Evolutionary conservation across 92 coral and sea anemone species (phyloP), one percentile per base, ranked within the genome.

Genomic region (Phymanthus crucifer): DNA sequence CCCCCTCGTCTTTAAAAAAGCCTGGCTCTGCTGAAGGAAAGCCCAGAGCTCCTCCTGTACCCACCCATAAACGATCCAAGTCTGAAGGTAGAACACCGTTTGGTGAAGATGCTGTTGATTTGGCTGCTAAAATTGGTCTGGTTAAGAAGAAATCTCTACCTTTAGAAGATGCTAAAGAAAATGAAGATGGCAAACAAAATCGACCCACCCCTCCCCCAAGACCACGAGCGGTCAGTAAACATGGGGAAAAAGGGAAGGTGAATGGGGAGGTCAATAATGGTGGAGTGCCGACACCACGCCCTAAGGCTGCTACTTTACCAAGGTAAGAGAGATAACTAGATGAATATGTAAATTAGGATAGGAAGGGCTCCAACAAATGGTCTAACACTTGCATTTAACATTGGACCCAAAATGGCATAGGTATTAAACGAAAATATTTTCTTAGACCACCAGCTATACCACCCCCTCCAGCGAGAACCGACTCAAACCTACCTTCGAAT

Each of bases 51-150:
- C 92, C 93, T 17, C 93, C 97, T 3, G 84, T 86, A 12, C 94
- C 93, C 38, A 84, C 89, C 13, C 97, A 92, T 76, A 89, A 90
- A 40, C 71, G 97, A 64, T 87, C 94, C 18, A 84, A 83, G 70
- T 92, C 97, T 16, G 97, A 92, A 32, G 97, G 97, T 6, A 87
- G 80, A 40, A 64, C 83, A 16, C 87, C 87, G 27, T 87, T 92
- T 54, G 94, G 91, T 19, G 97, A 92, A 61, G 88, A 82, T 17
- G 66, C 83, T 33, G 54, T 73, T 0, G 35, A 32, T 14, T 13
- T 40, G 6, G 71, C 74, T 34, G 82, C 61, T 23, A 82, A 80
- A 57, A 75, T 52, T 38, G 65, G 71, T 32, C 38, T 86, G 29
- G 78, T 72, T 46, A 80, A 82, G 10, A 92, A 76, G 71, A 72